A percentile compares a stretch with the other conserved stretches of the same genome.
Conservation (phyloP, 2,113 vertebrate genomes). For the Cyprinodon variegatus region DNA sequence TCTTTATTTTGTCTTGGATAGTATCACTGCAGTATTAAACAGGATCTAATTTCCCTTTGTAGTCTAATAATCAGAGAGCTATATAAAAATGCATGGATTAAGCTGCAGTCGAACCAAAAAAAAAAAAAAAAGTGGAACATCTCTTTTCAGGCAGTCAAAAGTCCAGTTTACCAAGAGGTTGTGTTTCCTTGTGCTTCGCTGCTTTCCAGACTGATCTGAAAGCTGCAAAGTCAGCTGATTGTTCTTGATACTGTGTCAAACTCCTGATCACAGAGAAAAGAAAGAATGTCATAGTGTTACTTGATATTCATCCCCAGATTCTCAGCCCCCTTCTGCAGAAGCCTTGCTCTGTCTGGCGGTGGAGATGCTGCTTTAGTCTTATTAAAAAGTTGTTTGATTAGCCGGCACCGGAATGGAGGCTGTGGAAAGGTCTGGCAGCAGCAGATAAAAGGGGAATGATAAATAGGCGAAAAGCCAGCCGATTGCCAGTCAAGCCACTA, state of each 20-base stretch:
- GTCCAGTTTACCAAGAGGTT: slow-evolving; percentile 19
- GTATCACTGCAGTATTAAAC: too few relatives aligned
- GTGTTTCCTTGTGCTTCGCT: slow-evolving; percentile 42
- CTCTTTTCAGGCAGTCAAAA: slow-evolving; percentile 41
- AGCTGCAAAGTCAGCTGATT: slow-evolving; percentile 59
- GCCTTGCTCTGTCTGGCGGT: slow-evolving; percentile 69
- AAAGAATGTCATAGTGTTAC: slow-evolving; percentile 62
- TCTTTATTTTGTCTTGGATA: too few relatives aligned
- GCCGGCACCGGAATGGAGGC: slow-evolving; percentile 82
- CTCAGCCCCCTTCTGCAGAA: slow-evolving; percentile 60
- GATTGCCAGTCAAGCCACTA: slow-evolving; percentile 83
- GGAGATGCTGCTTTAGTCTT: slow-evolving; percentile 83
- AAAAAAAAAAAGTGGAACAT: slow-evolving; percentile 18
- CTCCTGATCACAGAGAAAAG: slow-evolving; percentile 44
- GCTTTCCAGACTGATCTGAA: slow-evolving; percentile 51
- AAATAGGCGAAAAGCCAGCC: slow-evolving; percentile 79
- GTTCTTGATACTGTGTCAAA: slow-evolving; percentile 67
- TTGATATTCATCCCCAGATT: slow-evolving; percentile 80
- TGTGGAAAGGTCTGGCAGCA: slow-evolving; percentile 83
- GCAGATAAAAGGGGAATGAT: slow-evolving; percentile 90
- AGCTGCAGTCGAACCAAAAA: slow-evolving; percentile 20
- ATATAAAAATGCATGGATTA: not conserved
- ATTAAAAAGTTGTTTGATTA: slow-evolving; percentile 92
- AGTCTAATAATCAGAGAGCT: too few relatives aligned
- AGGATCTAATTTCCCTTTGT: too few relatives aligned